A percentile compares a stretch with the other conserved stretches of the same genome.
phyloP scores from a whole-genome alignment of 2,113 vertebrate species.

The Dasyprocta punctata region DNA sequence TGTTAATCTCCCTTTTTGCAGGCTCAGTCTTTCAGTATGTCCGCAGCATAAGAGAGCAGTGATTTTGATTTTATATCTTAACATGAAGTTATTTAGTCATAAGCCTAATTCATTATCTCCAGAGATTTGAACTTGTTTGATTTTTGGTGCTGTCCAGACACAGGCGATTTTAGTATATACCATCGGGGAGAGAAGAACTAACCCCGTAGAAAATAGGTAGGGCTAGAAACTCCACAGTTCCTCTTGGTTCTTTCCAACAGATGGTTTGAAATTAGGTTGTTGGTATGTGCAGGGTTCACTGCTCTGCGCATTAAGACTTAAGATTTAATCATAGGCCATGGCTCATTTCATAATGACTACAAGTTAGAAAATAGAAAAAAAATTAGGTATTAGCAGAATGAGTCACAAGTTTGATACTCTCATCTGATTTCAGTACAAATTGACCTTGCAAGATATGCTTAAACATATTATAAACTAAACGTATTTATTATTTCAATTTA shows the following conservation, averaged over 20 bases:
- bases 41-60: not conserved
- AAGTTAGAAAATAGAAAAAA: not conserved
- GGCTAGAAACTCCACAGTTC: not conserved
- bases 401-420: constrained; percentile 13
- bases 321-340: not conserved
- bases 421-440: not conserved
- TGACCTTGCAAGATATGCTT: constrained; percentile 31
- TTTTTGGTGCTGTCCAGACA: not conserved
- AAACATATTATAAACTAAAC: not conserved
- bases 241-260: not conserved
- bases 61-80: not conserved
- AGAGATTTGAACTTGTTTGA: not conserved
- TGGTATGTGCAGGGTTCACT: not conserved
- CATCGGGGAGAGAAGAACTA: not conserved
- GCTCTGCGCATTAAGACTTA: not conserved
- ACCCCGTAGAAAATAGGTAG: not conserved
- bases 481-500: not conserved
- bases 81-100: not conserved
- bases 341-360: constrained; percentile 19
- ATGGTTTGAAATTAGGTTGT: not conserved
- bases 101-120: not conserved
- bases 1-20: not conserved
- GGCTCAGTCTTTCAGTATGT: not conserved
- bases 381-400: constrained; percentile 24
- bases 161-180: not conserved